These are phyloP conservation scores for Crotalus adamanteus DNA, from an alignment of 2,797 vertebrate genomes.

Conservation along the genomic window DNA sequence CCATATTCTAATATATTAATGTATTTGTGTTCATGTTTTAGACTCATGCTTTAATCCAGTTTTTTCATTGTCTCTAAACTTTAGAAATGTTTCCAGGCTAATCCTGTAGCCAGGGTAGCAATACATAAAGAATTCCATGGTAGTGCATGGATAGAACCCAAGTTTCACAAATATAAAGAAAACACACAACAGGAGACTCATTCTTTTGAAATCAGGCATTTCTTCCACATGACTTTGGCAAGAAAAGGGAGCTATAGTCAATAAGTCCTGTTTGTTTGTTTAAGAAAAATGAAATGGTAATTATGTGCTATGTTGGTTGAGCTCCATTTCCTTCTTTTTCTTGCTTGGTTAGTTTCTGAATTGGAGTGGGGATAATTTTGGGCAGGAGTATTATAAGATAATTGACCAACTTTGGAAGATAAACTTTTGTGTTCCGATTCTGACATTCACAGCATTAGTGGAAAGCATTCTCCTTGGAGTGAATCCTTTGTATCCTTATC, in stretches of 20 bases:
- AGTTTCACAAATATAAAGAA: neutral
- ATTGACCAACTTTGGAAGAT: conserved; percentile 14
- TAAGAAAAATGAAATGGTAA: neutral
- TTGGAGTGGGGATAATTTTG: neutral
- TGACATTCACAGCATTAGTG: conserved; percentile 32
- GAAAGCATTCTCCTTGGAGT: conserved; percentile 40
- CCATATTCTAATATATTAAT: neutral
- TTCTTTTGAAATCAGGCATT: neutral
- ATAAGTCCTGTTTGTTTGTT: neutral
- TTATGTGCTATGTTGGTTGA: neutral
- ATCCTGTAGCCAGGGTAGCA: neutral
- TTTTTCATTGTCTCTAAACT: neutral
- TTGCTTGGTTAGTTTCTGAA: conserved; percentile 27
- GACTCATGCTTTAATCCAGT: neutral
- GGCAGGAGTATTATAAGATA: conserved; percentile 8
- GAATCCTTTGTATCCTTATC: conserved; percentile 42
- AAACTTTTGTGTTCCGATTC: conserved; percentile 43
- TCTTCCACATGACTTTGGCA: neutral
- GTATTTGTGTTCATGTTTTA: neutral
- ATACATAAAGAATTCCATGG: neutral
- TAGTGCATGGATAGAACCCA: neutral
- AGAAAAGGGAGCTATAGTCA: neutral
- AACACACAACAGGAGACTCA: neutral
- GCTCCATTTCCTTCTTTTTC: neutral
- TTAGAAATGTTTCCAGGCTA: neutral